phyloP scores from a whole-genome alignment of 2,797 vertebrate genomes.

The Gambusia yucatana region DNA sequence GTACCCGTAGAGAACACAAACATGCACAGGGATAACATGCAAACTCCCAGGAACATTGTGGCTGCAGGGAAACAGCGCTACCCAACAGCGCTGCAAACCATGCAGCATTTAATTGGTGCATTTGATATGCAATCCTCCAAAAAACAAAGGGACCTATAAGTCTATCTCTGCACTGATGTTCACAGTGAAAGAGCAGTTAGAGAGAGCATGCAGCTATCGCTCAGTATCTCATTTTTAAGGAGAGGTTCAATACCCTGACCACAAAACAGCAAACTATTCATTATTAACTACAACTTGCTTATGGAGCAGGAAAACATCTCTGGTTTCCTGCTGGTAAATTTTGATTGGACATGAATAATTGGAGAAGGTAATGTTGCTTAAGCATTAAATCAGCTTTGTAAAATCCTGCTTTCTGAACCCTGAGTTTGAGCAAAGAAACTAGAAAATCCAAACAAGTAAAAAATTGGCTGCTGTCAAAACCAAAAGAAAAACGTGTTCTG shows the following conservation, averaged over 20 bases:
- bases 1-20: neutral
- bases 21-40: neutral
- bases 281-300: neutral
- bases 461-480: neutral
- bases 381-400: neutral
- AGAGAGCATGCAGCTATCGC: neutral
- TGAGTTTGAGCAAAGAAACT: neutral
- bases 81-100: neutral
- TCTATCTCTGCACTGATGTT: neutral
- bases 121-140: neutral
- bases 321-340: neutral
- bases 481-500: neutral
- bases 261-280: too few species aligned
- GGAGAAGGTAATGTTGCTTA: neutral
- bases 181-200: neutral
- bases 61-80: neutral
- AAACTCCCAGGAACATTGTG: neutral
- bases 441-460: neutral
- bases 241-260: neutral
- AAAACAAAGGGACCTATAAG: neutral
- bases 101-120: neutral
- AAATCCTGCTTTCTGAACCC: neutral
- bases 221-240: neutral
- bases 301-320: neutral
- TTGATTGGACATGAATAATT: neutral